phyloP scores from a whole-genome alignment of 2,797 vertebrate genomes.

The Gambelia wislizenii region DNA sequence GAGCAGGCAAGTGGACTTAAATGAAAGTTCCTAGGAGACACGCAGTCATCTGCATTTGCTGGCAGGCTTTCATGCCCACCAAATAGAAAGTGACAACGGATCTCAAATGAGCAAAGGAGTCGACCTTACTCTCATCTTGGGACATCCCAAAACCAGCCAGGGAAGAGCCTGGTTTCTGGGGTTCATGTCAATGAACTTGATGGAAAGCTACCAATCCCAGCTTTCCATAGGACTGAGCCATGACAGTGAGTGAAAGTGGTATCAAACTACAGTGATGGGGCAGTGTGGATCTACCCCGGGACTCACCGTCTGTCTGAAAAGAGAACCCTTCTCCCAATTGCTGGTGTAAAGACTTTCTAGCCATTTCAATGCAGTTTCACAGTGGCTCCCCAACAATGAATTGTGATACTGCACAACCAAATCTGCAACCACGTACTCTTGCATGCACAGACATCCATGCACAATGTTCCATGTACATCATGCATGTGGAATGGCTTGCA shows the following conservation, averaged over 20 bases:
- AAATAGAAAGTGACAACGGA: constrained; percentile 1
- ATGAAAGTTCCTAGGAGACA: neutral
- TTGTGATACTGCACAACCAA: too few species aligned
- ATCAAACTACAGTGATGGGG: neutral
- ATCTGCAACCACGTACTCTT: too few species aligned
- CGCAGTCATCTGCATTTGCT: neutral
- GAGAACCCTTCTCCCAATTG: neutral
- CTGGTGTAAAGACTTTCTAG: neutral
- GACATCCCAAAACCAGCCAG: constrained; percentile 25
- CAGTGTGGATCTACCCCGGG: too few species aligned
- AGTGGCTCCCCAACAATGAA: too few species aligned
- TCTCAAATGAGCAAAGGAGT: constrained; percentile 54
- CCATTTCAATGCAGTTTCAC: too few species aligned
- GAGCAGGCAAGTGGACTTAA: constrained; percentile 6
- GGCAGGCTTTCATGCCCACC: neutral
- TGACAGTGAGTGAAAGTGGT: neutral
- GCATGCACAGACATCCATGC: too few species aligned
- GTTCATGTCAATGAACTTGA: constrained; percentile 34
- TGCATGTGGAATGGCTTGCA: too few species aligned
- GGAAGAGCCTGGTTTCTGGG: constrained; percentile 31
- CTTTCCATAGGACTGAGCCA: neutral
- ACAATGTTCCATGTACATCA: too few species aligned
- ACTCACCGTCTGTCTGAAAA: neutral
- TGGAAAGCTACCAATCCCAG: neutral
- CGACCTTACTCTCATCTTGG: constrained; percentile 23